These are phyloP conservation scores for Gorilla gorilla DNA, from an alignment of 2,113 vertebrate genomes.

Conservation along the genomic window DNA sequence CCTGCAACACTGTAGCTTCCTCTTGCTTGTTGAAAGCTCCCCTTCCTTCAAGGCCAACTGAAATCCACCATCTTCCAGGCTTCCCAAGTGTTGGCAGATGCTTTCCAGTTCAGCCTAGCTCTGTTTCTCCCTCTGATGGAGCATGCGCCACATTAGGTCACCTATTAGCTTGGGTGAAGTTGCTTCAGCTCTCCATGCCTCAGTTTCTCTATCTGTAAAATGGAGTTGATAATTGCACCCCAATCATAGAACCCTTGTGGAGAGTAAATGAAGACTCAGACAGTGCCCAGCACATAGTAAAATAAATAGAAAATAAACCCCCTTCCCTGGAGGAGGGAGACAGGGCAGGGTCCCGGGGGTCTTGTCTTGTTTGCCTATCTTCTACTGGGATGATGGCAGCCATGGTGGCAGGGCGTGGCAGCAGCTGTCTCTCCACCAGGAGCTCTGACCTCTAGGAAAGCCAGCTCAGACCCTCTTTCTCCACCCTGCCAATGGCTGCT, in stretches of 20 bases:
- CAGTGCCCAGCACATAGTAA: background rate
- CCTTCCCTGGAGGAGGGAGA: background rate
- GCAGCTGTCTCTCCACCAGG: background rate
- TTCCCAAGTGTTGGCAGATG: background rate
- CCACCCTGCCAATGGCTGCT: background rate
- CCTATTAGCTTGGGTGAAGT: background rate
- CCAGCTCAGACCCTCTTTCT: background rate
- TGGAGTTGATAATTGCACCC: background rate
- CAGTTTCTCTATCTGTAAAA: background rate
- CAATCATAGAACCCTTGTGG: background rate
- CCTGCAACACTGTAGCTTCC: background rate
- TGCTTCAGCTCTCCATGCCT: background rate
- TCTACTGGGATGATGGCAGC: background rate
- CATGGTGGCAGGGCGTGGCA: background rate
- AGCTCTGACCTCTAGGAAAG: background rate
- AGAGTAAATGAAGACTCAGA: background rate
- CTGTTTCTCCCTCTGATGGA: background rate
- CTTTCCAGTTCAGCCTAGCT: background rate
- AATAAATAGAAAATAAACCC: background rate
- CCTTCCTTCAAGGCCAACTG: background rate
- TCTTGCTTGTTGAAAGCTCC: background rate
- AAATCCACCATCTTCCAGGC: background rate
- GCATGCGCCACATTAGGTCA: background rate
- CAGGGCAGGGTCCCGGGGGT: background rate
- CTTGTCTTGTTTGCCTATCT: background rate